Percentiles rank a stretch among this genome's conserved stretches.
These are phyloP conservation scores for Andricus grossulariae DNA, from an alignment of 1,140 invertebrate genomes.

Conservation along the genomic window DNA sequence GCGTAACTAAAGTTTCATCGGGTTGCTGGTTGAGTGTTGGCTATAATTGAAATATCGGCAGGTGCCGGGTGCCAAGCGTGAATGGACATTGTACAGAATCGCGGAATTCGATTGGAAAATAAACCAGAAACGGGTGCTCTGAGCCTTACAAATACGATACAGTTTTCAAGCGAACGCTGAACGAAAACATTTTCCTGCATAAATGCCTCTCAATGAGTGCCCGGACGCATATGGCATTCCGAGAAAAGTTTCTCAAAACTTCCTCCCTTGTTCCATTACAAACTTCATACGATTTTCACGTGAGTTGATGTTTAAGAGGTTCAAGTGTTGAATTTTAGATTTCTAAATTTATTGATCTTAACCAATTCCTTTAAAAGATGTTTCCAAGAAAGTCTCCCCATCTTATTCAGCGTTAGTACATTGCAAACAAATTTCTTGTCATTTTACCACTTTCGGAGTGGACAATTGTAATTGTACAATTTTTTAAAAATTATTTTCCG, in stretches of 20 bases:
- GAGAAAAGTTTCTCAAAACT: conserved; percentile 50
- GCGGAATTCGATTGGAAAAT: conserved; percentile 27
- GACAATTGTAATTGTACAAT: no score
- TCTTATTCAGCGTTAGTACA: no score
- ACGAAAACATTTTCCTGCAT: conserved; percentile 19
- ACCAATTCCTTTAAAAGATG: not conserved
- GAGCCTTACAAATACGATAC: not conserved
- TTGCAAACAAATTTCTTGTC: no score
- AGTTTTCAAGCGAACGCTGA: not conserved
- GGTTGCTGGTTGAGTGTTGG: not conserved
- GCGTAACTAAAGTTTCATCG: conserved; percentile 14
- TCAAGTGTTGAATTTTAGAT: conserved; percentile 21
- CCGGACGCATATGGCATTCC: conserved; percentile 31
- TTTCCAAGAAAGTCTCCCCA: no score
- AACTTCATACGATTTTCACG: not conserved
- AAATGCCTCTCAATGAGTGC: not conserved
- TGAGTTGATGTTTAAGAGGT: not conserved
- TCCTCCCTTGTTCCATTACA: conserved; percentile 26
- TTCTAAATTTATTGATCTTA: conserved; percentile 14
- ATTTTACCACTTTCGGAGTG: no score
- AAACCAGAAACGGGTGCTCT: conserved; percentile 20
- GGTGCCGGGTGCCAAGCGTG: conserved; percentile 18
- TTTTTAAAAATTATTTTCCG: no score
- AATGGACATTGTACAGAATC: conserved; percentile 28
- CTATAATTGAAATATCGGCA: conserved; percentile 27